Evolutionary conservation across 2,113 vertebrate genomes (phyloP), one percentile per base, ranked within the genome.

Genomic region (Vulpes vulpes): DNA sequence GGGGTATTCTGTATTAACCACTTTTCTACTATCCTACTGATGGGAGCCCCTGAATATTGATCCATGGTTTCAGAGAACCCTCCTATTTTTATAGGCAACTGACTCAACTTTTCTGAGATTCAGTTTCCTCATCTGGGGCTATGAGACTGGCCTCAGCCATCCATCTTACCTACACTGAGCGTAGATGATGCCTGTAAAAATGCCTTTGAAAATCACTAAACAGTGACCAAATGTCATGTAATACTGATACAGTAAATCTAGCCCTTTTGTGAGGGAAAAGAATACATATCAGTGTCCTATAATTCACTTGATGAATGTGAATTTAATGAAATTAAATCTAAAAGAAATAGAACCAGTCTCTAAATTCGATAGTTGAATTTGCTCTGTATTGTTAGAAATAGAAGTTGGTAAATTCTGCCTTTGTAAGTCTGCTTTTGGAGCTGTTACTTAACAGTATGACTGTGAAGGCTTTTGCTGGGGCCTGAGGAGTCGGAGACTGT

Each of bases 241-340:
- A 64, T 85, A 43, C 59, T 89, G 35, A 73, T 60, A n/a, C 15
- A 69, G 25, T 73, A 64, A 25, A 81, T 90, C 35, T 19, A 51
- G 11, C 25, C 38, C 22, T 88, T 89, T 62, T 91, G 2, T 84
- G 86, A 93, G 78, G 84, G 25, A 89, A 74, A 59, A 57, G 38
- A 22, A 32, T 53, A 10, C 32, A 19, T 73, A 27, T 51, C 12
- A 0, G 17, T 73, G 5, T 71, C 27, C 22, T 69, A 3, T 71
- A 59, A n/a, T 73, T 49, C 35, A 65, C 11, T 64, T 92, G n/a
- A 25, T 64, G 53, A 81, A 95, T 23, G 65, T 83, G 84, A 81
- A 93, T 93, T 64, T 89, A 91, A 43, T 57, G 35, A 87, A 59
- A 78, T 92, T 57, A 85, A 89, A 53, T 53, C 57, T 49, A 59